Evolutionary conservation across 2,797 vertebrate species (phyloP).

Genomic region (Liasis olivaceus): DNA sequence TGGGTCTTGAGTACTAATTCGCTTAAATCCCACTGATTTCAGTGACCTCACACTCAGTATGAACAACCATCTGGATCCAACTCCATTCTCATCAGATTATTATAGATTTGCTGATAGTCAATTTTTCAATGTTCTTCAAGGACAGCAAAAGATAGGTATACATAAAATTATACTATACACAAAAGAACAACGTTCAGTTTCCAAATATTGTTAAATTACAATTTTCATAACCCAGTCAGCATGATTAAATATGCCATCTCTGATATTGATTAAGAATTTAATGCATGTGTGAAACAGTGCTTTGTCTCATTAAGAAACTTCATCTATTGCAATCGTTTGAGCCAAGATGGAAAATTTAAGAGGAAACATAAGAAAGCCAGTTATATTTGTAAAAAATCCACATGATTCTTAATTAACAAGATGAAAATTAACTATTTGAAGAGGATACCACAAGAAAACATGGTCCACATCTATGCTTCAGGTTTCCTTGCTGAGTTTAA

Average conservation of each 20-base stretch:
- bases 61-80: too few relatives aligned
- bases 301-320: not conserved
- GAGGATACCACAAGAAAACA: not conserved
- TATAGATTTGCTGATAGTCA: not conserved
- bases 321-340: not conserved
- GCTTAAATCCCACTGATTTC: too few relatives aligned
- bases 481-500: not conserved
- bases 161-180: not conserved
- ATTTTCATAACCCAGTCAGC: too few relatives aligned
- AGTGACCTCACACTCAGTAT: too few relatives aligned
- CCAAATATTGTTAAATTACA: not conserved
- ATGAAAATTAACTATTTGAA: not conserved
- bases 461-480: not conserved
- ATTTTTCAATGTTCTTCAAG: not conserved
- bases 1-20: too few relatives aligned
- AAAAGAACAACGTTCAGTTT: not conserved
- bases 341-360: not conserved
- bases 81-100: not conserved
- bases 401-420: not conserved
- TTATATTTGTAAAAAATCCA: not conserved
- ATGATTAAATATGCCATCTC: too few relatives aligned
- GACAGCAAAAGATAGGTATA: not conserved
- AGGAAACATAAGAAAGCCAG: not conserved
- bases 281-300: too few relatives aligned
- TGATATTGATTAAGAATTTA: too few relatives aligned